Conservation (phyloP, 2,797 vertebrate species). For the Pampus argenteus region DNA sequence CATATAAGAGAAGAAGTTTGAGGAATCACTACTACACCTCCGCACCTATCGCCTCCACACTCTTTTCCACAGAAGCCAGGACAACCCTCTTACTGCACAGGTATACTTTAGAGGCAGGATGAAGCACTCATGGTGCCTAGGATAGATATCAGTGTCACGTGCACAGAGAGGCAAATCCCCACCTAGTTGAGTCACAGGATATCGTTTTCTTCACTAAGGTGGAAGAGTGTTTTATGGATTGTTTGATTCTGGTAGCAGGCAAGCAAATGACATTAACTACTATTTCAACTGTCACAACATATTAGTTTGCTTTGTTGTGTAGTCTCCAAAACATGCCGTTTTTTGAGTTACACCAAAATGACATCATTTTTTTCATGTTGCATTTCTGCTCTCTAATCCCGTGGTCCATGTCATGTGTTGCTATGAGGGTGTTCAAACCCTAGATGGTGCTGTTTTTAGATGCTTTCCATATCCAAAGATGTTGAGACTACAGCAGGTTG, state of each 20-base stretch:
- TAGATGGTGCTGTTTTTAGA: slow-evolving; percentile 77
- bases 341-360: background rate
- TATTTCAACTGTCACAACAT: background rate
- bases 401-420: slow-evolving; percentile 8
- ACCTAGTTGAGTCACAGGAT: slow-evolving; percentile 55
- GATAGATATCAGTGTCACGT: slow-evolving; percentile 1
- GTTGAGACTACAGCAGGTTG: slow-evolving; percentile 19
- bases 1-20: slow-evolving; percentile 59
- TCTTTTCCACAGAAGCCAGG: slow-evolving; percentile 43
- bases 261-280: background rate
- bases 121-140: slow-evolving; percentile 24
- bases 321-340: background rate
- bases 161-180: slow-evolving; percentile 41
- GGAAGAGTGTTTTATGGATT: background rate
- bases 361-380: background rate
- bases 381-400: background rate
- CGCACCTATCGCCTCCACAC: slow-evolving; percentile 43
- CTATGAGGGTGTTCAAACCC: slow-evolving; percentile 47
- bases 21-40: slow-evolving; percentile 63
- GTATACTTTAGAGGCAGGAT: slow-evolving; percentile 39
- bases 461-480: background rate
- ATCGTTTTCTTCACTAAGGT: slow-evolving; percentile 17
- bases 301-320: accelerated
- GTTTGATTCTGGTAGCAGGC: slow-evolving; percentile 10
- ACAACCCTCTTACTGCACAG: slow-evolving; percentile 52